phyloP scores from a whole-genome alignment of 1,140 invertebrate species.

The Piezodorus guildinii region DNA sequence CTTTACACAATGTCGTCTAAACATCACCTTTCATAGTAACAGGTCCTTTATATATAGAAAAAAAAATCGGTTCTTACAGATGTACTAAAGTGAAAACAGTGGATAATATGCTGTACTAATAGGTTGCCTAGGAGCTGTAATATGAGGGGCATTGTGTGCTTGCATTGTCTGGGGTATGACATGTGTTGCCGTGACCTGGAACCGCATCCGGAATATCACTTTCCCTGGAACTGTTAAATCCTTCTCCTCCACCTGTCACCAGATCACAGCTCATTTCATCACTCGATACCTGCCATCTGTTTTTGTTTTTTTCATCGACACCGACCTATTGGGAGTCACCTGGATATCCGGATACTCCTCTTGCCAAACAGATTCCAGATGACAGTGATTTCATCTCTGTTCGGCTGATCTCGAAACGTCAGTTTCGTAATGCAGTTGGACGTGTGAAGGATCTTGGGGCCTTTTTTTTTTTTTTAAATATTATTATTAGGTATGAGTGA shows the following conservation, averaged over 20 bases:
- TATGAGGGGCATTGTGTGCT: constrained; percentile 6
- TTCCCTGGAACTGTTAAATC: background rate
- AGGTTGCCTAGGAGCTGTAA: background rate
- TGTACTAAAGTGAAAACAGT: constrained; percentile 2
- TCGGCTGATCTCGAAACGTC: no score
- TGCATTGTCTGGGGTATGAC: background rate
- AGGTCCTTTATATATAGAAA: background rate
- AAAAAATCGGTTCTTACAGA: background rate
- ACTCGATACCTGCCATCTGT: no score
- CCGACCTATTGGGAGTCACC: no score
- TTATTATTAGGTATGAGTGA: no score
- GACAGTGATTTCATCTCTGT: no score
- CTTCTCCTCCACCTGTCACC: background rate
- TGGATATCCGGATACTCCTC: no score
- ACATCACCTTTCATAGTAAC: background rate
- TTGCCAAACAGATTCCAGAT: no score
- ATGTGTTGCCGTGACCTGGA: background rate
- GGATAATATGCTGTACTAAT: background rate
- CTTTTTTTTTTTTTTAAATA: no score
- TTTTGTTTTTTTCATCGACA: no score
- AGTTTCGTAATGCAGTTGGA: no score
- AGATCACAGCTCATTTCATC: background rate
- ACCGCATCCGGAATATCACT: background rate
- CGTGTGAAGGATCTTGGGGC: no score
- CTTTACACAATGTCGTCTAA: constrained; percentile 5